A percentile compares a stretch with the other conserved stretches of the same genome.
Conservation (phyloP, 1,140 invertebrate genomes). For the Parasteatoda tepidariorum region DNA sequence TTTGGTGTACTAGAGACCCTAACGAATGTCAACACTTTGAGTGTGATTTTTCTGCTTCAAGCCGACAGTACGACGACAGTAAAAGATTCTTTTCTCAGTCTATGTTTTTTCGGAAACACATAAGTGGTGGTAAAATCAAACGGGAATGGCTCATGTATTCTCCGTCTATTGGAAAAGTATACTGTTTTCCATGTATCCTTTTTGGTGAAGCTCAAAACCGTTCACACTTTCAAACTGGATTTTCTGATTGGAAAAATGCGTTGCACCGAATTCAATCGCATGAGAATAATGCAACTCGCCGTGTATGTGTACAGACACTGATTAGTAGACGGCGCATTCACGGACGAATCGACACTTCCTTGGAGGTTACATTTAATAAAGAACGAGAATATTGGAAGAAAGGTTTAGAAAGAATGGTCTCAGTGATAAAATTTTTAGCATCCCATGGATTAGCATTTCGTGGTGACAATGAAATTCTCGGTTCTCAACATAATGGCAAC, state of each 20-base stretch:
- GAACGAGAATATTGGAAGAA: constrained; percentile 8
- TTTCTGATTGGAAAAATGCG: neutral
- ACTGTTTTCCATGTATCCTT: neutral
- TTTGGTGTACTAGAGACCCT: constrained; percentile 1
- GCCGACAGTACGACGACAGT: neutral
- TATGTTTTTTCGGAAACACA: neutral
- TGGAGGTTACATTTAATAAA: neutral
- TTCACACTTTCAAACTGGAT: neutral
- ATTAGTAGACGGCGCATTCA: neutral
- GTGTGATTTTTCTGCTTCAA: neutral
- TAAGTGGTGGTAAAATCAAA: neutral
- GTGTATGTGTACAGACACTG: neutral
- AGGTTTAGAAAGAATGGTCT: neutral
- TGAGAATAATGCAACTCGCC: neutral
- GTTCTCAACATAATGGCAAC: constrained; percentile 18
- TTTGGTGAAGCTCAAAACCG: neutral
- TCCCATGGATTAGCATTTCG: neutral
- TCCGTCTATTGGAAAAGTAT: neutral
- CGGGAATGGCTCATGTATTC: neutral
- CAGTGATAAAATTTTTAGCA: neutral
- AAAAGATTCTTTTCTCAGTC: neutral
- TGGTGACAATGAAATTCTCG: constrained; percentile 4
- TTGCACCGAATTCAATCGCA: neutral
- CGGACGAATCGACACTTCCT: constrained; percentile 4
- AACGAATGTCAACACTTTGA: neutral